Conservation (phyloP, 1,140 invertebrate genomes). For the Heliconius nattereri region DNA sequence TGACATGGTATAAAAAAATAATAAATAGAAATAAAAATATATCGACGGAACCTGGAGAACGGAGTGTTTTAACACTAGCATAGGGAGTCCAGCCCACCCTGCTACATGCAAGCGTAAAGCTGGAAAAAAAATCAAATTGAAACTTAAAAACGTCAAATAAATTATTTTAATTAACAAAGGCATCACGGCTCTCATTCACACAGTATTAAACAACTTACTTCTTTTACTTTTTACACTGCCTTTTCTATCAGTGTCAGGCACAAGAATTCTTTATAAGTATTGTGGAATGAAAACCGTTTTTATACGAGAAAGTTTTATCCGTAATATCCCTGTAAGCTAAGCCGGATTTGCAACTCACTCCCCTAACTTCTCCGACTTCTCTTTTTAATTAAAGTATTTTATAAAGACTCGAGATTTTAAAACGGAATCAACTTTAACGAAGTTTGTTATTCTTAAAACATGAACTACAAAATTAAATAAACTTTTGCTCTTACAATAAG, state of each 20-base stretch:
- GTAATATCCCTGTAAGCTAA: constrained; percentile 56
- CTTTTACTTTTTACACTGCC: background rate
- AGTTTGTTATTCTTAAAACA: constrained; percentile 22
- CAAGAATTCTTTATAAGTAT: constrained; percentile 29
- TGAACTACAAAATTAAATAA: background rate
- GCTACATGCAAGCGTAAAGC: background rate
- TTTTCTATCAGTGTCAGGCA: constrained; percentile 18
- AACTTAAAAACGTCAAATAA: background rate
- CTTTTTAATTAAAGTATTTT: constrained; percentile 69
- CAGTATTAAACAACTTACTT: background rate
- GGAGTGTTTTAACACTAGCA: background rate
- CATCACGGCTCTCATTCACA: background rate
- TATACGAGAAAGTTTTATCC: constrained; percentile 56
- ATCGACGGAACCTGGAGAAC: background rate
- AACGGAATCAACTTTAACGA: constrained; percentile 30
- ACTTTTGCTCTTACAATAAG: background rate
- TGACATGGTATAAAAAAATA: no score
- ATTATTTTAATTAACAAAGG: constrained; percentile 8
- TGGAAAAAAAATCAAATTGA: background rate
- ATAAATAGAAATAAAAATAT: no score
- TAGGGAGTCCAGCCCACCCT: background rate
- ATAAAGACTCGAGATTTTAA: constrained; percentile 45
- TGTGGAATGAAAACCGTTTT: constrained; percentile 52
- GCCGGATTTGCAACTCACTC: constrained; percentile 68
- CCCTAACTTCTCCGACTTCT: constrained; percentile 51